Conservation (phyloP, 2,888 invertebrate genomes). For the Bhutanitis thaidina region DNA sequence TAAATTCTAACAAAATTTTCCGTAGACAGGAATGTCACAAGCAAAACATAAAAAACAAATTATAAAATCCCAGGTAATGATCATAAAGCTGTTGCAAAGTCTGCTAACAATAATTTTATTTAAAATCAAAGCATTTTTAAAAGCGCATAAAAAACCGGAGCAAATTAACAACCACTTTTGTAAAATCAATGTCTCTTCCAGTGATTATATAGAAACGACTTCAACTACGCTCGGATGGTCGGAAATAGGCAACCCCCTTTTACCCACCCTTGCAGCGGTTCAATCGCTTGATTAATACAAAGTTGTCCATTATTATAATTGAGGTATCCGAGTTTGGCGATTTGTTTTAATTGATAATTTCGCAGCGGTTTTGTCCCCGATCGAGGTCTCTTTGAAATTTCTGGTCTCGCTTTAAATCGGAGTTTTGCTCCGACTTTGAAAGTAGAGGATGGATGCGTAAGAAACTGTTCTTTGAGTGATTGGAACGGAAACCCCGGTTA, state of each 20-base stretch:
- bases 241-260: conserved; percentile 23
- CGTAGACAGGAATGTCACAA: too few species aligned
- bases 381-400: conserved; percentile 27
- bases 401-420: conserved; percentile 8
- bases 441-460: conserved; percentile 11
- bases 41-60: too few species aligned
- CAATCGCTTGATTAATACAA: conserved; percentile 52
- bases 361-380: conserved; percentile 25
- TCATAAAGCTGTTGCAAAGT: too few species aligned
- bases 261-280: conserved; percentile 27
- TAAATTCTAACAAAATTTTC: too few species aligned
- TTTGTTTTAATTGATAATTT: conserved; percentile 46
- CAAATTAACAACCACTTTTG: conserved; percentile 11
- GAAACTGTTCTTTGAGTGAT: conserved; percentile 10
- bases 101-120: too few species aligned
- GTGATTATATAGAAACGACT: conserved; percentile 12
- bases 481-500: background rate
- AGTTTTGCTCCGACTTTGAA: conserved; percentile 8
- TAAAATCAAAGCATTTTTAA: too few species aligned
- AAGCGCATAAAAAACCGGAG: background rate
- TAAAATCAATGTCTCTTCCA: conserved; percentile 22
- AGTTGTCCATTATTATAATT: conserved; percentile 53
- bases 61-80: too few species aligned
- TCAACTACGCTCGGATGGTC: conserved; percentile 24
- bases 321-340: conserved; percentile 40